Evolutionary conservation across 1,140 invertebrate genomes (phyloP).

Genomic region (Cydia pomonella): DNA sequence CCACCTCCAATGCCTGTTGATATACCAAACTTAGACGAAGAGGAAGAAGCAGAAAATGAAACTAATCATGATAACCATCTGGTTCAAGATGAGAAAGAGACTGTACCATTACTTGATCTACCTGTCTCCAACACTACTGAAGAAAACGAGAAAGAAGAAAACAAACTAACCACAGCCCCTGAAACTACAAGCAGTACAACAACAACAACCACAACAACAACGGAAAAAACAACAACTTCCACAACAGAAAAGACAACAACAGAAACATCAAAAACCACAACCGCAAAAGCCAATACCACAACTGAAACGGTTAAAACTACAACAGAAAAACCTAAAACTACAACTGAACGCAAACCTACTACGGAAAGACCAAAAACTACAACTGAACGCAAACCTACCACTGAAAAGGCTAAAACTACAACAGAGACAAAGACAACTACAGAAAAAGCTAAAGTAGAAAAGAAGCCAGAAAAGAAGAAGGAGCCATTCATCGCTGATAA

Average conservation of each 20-base stretch:
- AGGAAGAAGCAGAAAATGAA: constrained; percentile 65
- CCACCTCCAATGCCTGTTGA: constrained; percentile 61
- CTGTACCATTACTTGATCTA: constrained; percentile 36
- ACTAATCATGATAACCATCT: constrained; percentile 64
- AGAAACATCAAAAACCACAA: constrained; percentile 56
- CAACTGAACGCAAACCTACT: constrained; percentile 36
- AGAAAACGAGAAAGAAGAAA: constrained; percentile 51
- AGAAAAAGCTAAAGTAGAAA: constrained; percentile 28
- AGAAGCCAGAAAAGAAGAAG: constrained; percentile 66
- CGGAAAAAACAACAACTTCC: constrained; percentile 41
- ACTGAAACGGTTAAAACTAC: constrained; percentile 34
- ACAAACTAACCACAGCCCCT: constrained; percentile 43
- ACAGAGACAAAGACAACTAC: constrained; percentile 29
- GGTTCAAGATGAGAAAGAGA: constrained; percentile 54
- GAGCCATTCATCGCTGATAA: constrained; percentile 50
- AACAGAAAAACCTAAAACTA: constrained; percentile 26
- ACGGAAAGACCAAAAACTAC: constrained; percentile 40
- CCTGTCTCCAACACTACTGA: constrained; percentile 48
- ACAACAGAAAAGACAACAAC: constrained; percentile 51
- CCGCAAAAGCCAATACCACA: constrained; percentile 56
- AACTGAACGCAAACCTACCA: constrained; percentile 34
- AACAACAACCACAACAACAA: constrained; percentile 45
- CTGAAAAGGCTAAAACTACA: constrained; percentile 35
- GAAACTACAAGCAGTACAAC: constrained; percentile 49
- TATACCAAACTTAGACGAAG: constrained; percentile 54